Base-by-base conservation (phyloP, 2,113 vertebrate genomes). In the Sialia sialis region DNA sequence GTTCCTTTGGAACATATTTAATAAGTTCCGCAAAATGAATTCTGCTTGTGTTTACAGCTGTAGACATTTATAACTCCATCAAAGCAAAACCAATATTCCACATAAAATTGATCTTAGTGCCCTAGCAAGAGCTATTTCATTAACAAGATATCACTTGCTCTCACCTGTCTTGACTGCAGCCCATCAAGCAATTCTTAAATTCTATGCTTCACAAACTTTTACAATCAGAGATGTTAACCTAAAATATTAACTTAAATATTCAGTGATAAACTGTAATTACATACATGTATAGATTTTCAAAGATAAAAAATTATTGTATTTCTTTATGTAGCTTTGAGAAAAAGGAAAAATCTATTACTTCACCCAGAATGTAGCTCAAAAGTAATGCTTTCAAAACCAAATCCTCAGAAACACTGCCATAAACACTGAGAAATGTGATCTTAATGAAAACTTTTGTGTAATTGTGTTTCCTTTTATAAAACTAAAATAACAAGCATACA, bases 61-160 rank as follows among this genome's bases (percentile, higher is more conserved):
- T 34, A 87, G 86, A 66, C 32, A 44, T 68, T 85, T 83, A 60
- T 18, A 93, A 87, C 19, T 89, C 27, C 69, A 66, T 64, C 78
- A 91, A 90, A 90, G 38, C 12, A 83, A 95, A 96, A 79, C 30
- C 22, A 94, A n/a, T 82, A 91, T 54, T 79, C 44, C 75, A 56
- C 55, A 73, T 30, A 90, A 90, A 92, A 94, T 62, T 73, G 25
- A 87, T 56, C 27, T 79, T 49, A 62, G 10, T 30, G 32, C 41
- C 41, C 19, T 12, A 75, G 48, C 38, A 91, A 82, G 58, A 76
- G 68, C 41, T 90, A 66, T 62, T 93, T 73, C 54, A 90, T 85
- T 73, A 93, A 27, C n/a, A 93, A 72, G 82, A 55, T 89, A 84
- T 32, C 48, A 84, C 52, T 64, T 72, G 49, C 21, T 78, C 44